Conservation (phyloP, 1,140 invertebrate species). For the Tetraneura akinire region DNA sequence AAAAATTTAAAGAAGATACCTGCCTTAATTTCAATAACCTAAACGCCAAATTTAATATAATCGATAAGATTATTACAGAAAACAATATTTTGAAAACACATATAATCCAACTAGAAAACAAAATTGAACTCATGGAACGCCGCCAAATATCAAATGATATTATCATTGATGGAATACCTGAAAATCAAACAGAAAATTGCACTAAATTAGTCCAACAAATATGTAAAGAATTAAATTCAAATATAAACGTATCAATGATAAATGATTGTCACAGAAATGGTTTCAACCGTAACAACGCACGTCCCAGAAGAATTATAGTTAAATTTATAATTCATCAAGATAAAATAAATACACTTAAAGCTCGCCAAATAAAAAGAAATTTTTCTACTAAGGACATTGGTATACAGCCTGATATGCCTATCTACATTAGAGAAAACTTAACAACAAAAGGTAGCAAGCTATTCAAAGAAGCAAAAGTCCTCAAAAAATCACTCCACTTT, state of each 20-base stretch:
- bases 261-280: not conserved
- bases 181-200: conserved; percentile 7
- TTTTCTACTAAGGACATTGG: not conserved
- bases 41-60: too few relatives aligned
- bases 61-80: too few relatives aligned
- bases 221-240: not conserved
- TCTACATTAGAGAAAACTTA: conserved; percentile 5
- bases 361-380: not conserved
- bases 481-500: not conserved
- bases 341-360: not conserved
- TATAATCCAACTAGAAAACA: not conserved
- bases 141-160: not conserved
- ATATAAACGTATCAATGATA: not conserved
- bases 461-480: not conserved
- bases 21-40: too few relatives aligned
- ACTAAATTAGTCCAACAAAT: not conserved
- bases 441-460: not conserved
- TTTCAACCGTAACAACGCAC: not conserved
- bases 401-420: not conserved
- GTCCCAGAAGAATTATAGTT: conserved; percentile 14
- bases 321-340: not conserved
- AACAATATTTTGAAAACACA: not conserved
- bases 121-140: conserved; percentile 4
- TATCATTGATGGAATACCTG: not conserved
- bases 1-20: too few relatives aligned